These are phyloP conservation scores for Matsumyia berberina DNA, from an alignment of 2,888 invertebrate genomes.

Conservation along the genomic window DNA sequence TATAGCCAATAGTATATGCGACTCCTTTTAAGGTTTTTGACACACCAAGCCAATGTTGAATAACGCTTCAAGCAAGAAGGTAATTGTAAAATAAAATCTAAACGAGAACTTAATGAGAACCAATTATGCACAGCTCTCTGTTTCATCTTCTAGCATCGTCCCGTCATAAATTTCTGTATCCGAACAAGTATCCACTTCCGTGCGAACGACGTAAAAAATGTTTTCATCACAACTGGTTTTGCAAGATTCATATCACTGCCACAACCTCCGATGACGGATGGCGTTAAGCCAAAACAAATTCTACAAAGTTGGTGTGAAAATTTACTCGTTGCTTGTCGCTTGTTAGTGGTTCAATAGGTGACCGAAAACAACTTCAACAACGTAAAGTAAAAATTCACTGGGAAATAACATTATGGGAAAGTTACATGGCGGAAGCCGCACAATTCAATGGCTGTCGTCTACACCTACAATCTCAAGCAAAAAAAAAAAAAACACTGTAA, in stretches of 20 bases:
- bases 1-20: no score
- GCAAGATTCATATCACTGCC: slow-evolving; percentile 13
- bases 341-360: slow-evolving; percentile 33
- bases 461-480: slow-evolving; percentile 36
- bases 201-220: slow-evolving; percentile 8
- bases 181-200: slow-evolving; percentile 15
- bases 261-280: neutral
- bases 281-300: slow-evolving; percentile 26
- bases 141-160: slow-evolving; percentile 10
- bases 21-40: no score
- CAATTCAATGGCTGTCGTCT: slow-evolving; percentile 38
- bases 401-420: slow-evolving; percentile 47
- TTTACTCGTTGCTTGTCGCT: slow-evolving; percentile 4
- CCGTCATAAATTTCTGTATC: neutral
- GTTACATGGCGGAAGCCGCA: slow-evolving; percentile 59
- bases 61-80: no score
- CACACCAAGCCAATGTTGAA: no score
- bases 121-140: slow-evolving; percentile 26
- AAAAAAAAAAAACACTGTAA: slow-evolving; percentile 4
- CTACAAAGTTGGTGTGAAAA: slow-evolving; percentile 4
- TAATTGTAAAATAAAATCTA: no score
- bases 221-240: slow-evolving; percentile 42
- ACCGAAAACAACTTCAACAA: slow-evolving; percentile 6
- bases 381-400: neutral
- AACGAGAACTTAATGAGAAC: no score